Evolutionary conservation across 2,113 vertebrate genomes (phyloP), one percentile per base, ranked within the genome.

Genomic region (Indicator indicator): DNA sequence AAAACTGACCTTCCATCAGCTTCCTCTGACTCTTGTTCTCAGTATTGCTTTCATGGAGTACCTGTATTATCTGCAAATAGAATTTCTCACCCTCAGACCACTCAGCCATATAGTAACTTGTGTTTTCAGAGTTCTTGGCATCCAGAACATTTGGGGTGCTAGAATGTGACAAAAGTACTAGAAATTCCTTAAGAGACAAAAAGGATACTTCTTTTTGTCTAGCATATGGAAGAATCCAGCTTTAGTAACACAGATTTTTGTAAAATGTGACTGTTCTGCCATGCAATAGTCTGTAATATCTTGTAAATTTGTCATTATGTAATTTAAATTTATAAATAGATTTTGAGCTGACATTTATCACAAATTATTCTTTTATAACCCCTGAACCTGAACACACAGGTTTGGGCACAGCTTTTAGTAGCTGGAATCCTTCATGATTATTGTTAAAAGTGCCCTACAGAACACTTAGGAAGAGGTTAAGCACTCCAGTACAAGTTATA

Each of bases 381-480:
- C 40, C 23, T 21, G 5, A 92, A 86, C 50, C 5, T 56, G 80
- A 88, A 73, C 18, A 78, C 8, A 48, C 24, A 74, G 52, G 9
- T 48, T 84, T 75, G 48, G 9, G 86, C 92, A 58, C 36, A 68
- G 30, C 18, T 62, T 62, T 70, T 87, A 72, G 8, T 65, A 32
- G 59, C 18, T 63, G 27, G 55, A 90, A 82, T 28, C n/a, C 38
- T 83, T 75, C n/a, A 62, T 54, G 19, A 64, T 76, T 91, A 67
- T 89, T 93, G 62, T 84, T 94, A 84, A 21, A 85, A 82, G 46
- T 55, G n/a, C 33, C 48, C 54, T 73, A 7, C 20, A 52, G 50
- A 52, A 21, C 50, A 52, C 21, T 90, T 88, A 52, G 32, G 20
- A 86, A 96, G 93, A 95, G 44, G 58, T 73, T 86, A 92, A 78